phyloP scores from a whole-genome alignment of 2,113 vertebrate genomes.

The Calidris pygmaea region DNA sequence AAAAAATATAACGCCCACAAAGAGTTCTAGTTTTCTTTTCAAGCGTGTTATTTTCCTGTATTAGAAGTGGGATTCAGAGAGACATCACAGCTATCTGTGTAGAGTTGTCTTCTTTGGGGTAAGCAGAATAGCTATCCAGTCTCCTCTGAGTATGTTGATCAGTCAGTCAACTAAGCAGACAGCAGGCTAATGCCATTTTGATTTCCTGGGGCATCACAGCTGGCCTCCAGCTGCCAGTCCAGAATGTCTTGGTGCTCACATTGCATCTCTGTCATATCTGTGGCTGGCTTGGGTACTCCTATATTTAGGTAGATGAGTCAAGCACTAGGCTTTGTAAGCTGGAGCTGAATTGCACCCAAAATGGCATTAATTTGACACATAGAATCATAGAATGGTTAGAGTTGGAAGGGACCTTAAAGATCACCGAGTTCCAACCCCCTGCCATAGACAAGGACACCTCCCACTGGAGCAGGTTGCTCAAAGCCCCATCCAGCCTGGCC shows the following conservation, averaged over 20 bases:
- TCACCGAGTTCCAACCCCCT: too few species aligned
- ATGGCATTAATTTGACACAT: not conserved
- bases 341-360: not conserved
- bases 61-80: not conserved
- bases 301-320: not conserved
- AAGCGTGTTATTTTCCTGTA: not conserved
- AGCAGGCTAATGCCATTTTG: not conserved
- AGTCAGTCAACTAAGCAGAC: not conserved
- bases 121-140: too few species aligned
- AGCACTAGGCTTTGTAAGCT: not conserved
- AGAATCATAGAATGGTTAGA: too few species aligned
- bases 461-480: too few species aligned
- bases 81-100: not conserved
- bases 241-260: not conserved
- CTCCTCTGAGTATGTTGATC: not conserved
- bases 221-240: not conserved
- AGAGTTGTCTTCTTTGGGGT: not conserved
- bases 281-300: not conserved
- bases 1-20: not conserved
- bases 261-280: not conserved
- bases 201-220: not conserved
- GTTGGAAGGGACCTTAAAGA: too few species aligned
- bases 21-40: not conserved
- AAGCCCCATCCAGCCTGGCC: too few species aligned
- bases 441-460: too few species aligned